Base-by-base conservation (phyloP, 2,888 invertebrate genomes). In the Mesorhabditis spiculigera region DNA sequence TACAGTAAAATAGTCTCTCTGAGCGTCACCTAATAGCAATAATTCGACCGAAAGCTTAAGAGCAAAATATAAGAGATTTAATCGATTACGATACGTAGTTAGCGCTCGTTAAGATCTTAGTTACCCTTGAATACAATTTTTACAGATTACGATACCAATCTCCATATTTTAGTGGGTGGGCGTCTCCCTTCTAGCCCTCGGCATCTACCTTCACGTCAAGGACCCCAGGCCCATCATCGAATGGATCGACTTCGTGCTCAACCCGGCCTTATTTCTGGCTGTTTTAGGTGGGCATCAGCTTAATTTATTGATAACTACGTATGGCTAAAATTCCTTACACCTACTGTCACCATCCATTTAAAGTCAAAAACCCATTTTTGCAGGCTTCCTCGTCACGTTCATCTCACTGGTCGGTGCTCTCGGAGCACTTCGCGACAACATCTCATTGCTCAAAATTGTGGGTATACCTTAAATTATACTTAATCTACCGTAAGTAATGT, bases 151-250 rank as follows among this genome's bases (percentile, higher is more conserved):
- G 28, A 28, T 28, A 28, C 28, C 28, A 28, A 28, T 50, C n/a
- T 50, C 58, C 8, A 4, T 61, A 28, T 82, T 84, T 71, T 78
- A 84, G 84, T 78, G 84, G 6, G 71, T 78, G 68, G 84, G 84
- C 44, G 80, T 85, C 43, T 78, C 77, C 13, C 70, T 79, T 44
- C 76, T 84, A 13, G 80, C 81, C 4, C 77, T 86, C 28, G 86
- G 86, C 66, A 76, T 86, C 63, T 86, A 86, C 71, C 74, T n/a
- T 86, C 84, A 79, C 68, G 68, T 81, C 66, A 83, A 83, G 66
- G 86, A 85, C 66, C 79, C 80, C n/a, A 72, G 82, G 50, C 76
- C 80, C 66, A 78, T 85, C 16, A 43, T 58, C 45, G 81, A 82
- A 72, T 72, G 76, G 67, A 78, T 76, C 43, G 85, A 85, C 70